phyloP scores from a whole-genome alignment of 2,797 vertebrate species.

The Jordanella pulchra region DNA sequence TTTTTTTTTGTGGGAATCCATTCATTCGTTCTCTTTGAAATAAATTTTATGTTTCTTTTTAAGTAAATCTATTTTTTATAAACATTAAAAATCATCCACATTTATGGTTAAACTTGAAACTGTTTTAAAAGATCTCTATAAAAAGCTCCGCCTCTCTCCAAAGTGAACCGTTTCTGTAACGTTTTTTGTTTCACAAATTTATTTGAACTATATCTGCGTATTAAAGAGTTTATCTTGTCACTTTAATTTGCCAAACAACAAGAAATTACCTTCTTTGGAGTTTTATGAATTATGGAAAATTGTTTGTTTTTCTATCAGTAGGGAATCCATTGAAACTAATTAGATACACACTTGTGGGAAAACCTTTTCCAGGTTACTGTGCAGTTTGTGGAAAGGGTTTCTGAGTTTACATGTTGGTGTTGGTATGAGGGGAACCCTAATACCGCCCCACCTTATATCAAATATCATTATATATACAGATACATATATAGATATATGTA shows the following conservation, averaged over 20 bases:
- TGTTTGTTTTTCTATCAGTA: conserved; percentile 2
- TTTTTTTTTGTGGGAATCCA: background rate
- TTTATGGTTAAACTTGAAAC: background rate
- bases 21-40: background rate
- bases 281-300: background rate
- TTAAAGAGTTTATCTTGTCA: background rate
- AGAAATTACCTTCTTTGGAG: background rate
- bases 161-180: no score
- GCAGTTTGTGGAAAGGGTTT: conserved; percentile 30
- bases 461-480: conserved; percentile 71
- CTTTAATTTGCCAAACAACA: background rate
- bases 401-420: conserved; percentile 14
- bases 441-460: conserved; percentile 86
- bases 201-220: background rate
- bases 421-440: conserved; percentile 73
- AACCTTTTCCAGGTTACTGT: conserved; percentile 33
- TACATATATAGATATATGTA: conserved; percentile 60
- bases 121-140: background rate
- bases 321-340: conserved; percentile 7
- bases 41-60: conserved; percentile 10
- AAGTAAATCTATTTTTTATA: background rate
- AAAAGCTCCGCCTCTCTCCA: background rate
- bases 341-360: conserved; percentile 1
- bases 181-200: background rate
- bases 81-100: background rate